These are phyloP conservation scores for Cliona cf. orientalis DNA, from an alignment of 37 sponge, comb jelly and placozoan genomes.

Conservation along the genomic window DNA sequence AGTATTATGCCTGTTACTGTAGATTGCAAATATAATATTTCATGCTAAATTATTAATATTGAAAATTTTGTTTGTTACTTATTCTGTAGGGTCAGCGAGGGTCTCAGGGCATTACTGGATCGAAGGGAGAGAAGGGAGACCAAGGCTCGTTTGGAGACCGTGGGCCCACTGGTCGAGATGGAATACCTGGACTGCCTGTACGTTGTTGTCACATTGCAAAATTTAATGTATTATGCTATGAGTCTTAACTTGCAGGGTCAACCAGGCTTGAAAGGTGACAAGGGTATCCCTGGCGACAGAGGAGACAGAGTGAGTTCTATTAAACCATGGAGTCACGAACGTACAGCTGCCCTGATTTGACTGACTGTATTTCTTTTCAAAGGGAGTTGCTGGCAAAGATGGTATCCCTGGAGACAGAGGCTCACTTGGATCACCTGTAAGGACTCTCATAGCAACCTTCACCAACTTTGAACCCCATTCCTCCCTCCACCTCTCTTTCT, in stretches of 20 bases:
- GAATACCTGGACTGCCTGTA: slow-evolving; percentile 35
- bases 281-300: slow-evolving; percentile 54
- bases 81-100: slow-evolving; percentile 27
- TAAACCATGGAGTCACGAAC: not conserved
- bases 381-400: slow-evolving; percentile 40
- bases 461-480: not conserved
- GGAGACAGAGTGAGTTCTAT: slow-evolving; percentile 36
- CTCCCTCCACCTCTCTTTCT: not conserved
- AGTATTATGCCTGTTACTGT: not conserved
- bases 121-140: slow-evolving; percentile 65
- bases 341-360: not conserved
- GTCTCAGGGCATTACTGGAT: slow-evolving; percentile 11
- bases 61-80: not conserved
- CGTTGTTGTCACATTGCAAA: not conserved
- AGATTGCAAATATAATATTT: too few relatives aligned
- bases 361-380: not conserved
- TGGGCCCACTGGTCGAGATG: slow-evolving; percentile 48
- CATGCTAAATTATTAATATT: too few relatives aligned
- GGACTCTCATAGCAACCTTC: not conserved
- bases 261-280: slow-evolving; percentile 40
- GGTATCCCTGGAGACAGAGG: slow-evolving; percentile 50
- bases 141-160: slow-evolving; percentile 23
- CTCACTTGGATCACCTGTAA: slow-evolving; percentile 10
- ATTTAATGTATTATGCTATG: not conserved
- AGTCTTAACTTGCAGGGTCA: slow-evolving; percentile 11